Base-by-base conservation (phyloP, 2,113 vertebrate genomes). In the Cochlearius cochlearius region DNA sequence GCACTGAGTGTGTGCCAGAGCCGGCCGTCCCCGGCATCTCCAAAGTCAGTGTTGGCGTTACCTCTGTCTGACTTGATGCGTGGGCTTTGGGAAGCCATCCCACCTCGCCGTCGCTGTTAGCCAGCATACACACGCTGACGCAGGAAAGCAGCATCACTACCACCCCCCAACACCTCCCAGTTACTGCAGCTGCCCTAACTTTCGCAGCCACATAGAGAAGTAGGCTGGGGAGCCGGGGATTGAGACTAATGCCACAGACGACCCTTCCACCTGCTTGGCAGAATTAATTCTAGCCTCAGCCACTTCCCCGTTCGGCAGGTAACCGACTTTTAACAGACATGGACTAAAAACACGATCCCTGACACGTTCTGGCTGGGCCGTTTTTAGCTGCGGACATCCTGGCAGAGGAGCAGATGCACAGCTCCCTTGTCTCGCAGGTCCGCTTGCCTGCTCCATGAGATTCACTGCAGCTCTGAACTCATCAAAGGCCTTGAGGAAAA, bases 21-120 rank as follows among this genome's bases (percentile, higher is more conserved):
- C 38, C 3, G 6, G 25, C 60, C 36, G 0, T 7, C 38, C 30
- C 38, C 2, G 1, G 38, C 62, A 22, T 8, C 30, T 53, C 77
- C 77, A 13, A 5, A 17, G 18, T 6, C 76, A 12, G 58, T 12
- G 16, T 16, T 11, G 75, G 43, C 26, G 3, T 4, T 10, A 1
- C 43, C 60, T 52, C 56, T 3, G 11, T 12, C 43, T 12, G 53
- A 12, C 72, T 32, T 27, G 0, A 45, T 12, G 45, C 6, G 5
- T 7, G n/a, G 74, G 5, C 58, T 15, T 14, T 17, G 58, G 56
- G 15, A 12, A 62, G 58, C 17, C 47, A 6, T 4, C 13, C 59
- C 30, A 4, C 36, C 75, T 36, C 9, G 10, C 45, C 0, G 7
- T 15, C 5, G 10, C 34, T 2, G 5, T 7, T 2, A 5, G 14